phyloP scores from a whole-genome alignment of 2,113 vertebrate species.

The Verasper variegatus region DNA sequence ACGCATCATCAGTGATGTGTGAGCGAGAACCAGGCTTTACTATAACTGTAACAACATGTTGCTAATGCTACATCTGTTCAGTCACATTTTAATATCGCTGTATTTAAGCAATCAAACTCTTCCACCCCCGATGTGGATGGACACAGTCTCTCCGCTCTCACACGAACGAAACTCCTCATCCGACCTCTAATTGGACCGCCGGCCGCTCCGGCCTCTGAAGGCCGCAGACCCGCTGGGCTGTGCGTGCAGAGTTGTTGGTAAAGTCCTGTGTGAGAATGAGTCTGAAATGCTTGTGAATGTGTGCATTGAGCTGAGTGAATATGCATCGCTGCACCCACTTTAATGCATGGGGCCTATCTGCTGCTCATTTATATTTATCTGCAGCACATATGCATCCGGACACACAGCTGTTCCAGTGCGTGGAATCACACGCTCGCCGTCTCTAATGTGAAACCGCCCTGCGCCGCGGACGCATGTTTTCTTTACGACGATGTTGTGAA shows the following conservation, averaged over 20 bases:
- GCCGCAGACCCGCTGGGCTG: conserved; percentile 9
- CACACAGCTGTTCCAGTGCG: conserved; percentile 55
- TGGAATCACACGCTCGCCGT: conserved; percentile 15
- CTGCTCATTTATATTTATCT: conserved; percentile 72
- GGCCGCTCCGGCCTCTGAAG: background rate
- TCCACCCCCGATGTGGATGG: background rate
- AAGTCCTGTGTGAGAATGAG: conserved; percentile 41
- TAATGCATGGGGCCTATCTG: conserved; percentile 55
- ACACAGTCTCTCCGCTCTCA: background rate
- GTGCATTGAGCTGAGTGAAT: conserved; percentile 62
- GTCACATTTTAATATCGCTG: too few relatives aligned
- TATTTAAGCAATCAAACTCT: too few relatives aligned
- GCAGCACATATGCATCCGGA: conserved; percentile 32
- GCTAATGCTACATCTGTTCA: too few relatives aligned
- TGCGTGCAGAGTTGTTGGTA: conserved; percentile 55
- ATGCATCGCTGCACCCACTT: conserved; percentile 64
- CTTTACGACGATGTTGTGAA: conserved; percentile 16
- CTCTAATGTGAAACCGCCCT: conserved; percentile 16
- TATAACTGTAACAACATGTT: too few relatives aligned
- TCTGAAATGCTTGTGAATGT: conserved; percentile 57
- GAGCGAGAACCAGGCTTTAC: too few relatives aligned
- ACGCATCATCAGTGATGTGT: too few relatives aligned
- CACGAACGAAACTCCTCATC: conserved; percentile 2
- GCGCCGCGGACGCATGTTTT: conserved; percentile 3
- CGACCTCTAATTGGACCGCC: background rate